Evolutionary conservation across 1,140 invertebrate genomes (phyloP), one percentile per base, ranked within the genome.

Genomic region (Sesamia nonagrioides): DNA sequence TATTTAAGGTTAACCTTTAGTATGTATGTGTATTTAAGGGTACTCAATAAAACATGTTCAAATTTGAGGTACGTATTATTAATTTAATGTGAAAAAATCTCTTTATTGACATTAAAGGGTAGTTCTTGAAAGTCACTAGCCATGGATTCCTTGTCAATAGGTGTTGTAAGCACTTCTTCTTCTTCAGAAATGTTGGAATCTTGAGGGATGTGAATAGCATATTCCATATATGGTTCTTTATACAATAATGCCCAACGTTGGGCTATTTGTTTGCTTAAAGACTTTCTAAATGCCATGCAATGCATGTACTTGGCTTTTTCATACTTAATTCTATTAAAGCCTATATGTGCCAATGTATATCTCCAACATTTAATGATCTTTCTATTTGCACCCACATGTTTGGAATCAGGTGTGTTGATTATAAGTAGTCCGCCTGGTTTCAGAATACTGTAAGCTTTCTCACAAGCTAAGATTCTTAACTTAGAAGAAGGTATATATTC

Each of bases 341-440:
- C 98, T 63, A 99, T 91, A 58, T 95, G 95, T 60, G 97, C 96
- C 76, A 99, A 95, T 0, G 97, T 96, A 74, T 96, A 96, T 83
- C 97, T 96, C 98, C 98, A 99, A 78, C 97, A 97, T 95, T 98
- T 98, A 95, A 99, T 98, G 82, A 98, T 94, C 85, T 96, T 96
- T 6, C 97, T 96, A 95, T 99, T 99, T 6, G 97, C 96, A 45
- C 97, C 96, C 5, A 97, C 96, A 95, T 98, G 97, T 93, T 98
- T 98, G 0, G 98, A 99, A 93, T 99, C 98, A n/a, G 98, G 98
- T 48, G 98, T 98, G 17, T 97, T 96, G 77, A 99, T 97, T 54
- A 98, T 92, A 2, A 99, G 94, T 37, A 99, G 92, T 15, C 98
- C 98, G 90, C 97, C 97, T 33, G 92, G 83, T 90, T 96, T 96